Evolutionary conservation across 1,140 invertebrate species (phyloP).

Genomic region (Magallana ariakensis): DNA sequence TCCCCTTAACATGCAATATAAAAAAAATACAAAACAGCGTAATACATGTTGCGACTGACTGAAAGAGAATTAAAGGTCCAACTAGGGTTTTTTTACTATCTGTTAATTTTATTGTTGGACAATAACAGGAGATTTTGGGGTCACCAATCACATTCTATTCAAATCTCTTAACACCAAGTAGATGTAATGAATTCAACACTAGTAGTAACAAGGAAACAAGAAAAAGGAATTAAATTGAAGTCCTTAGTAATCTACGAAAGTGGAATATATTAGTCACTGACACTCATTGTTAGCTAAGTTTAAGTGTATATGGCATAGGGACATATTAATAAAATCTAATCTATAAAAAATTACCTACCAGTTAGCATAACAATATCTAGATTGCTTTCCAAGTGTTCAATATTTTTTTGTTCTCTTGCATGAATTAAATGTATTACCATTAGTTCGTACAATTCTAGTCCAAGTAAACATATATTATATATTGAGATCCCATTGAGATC

Average conservation of each 20-base stretch:
- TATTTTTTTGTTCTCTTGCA: too few species aligned
- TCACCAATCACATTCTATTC: constrained; percentile 14
- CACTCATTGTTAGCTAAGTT: too few species aligned
- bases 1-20: constrained; percentile 14
- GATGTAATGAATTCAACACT: background rate
- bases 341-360: too few species aligned
- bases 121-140: background rate
- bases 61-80: background rate
- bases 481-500: too few species aligned
- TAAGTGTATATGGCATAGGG: too few species aligned
- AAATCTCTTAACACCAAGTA: background rate
- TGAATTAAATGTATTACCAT: too few species aligned
- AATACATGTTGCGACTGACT: background rate
- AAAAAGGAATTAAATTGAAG: background rate
- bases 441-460: too few species aligned
- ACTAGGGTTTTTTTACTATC: background rate
- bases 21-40: background rate
- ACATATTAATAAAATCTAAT: too few species aligned
- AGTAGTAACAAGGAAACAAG: background rate
- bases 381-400: too few species aligned
- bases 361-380: too few species aligned
- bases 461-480: too few species aligned
- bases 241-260: background rate
- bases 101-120: background rate
- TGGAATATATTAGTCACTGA: too few species aligned